Conservation (phyloP, 2,113 vertebrate species). For the Murina feae region DNA sequence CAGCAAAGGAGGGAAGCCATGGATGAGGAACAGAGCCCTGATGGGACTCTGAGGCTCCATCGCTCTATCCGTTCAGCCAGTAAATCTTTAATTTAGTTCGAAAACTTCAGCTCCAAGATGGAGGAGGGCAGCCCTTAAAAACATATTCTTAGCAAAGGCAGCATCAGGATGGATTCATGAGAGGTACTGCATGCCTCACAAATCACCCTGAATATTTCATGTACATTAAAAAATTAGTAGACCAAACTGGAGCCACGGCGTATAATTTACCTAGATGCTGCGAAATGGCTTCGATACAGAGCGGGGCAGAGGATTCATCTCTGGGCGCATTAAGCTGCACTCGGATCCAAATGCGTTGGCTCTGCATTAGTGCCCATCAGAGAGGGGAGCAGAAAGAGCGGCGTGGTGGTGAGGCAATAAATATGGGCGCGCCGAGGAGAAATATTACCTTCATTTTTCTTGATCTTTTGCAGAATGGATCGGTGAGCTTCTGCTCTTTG, state of each 20-base stretch:
- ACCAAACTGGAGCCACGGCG: conserved; percentile 39
- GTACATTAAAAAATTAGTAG: conserved; percentile 75
- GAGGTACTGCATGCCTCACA: conserved; percentile 53
- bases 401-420: not conserved
- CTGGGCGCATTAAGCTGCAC: conserved; percentile 34
- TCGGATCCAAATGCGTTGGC: conserved; percentile 17
- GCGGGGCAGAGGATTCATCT: conserved; percentile 52
- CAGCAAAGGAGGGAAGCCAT: not conserved
- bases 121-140: not conserved
- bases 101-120: conserved; percentile 1
- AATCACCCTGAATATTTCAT: conserved; percentile 67
- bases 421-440: not conserved
- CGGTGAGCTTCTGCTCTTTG: not conserved
- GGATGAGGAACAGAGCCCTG: not conserved
- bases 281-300: conserved; percentile 46
- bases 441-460: conserved; percentile 43
- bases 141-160: conserved; percentile 48
- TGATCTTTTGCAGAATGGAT: not conserved
- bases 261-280: conserved; percentile 62
- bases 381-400: not conserved
- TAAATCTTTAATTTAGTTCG: conserved; percentile 35
- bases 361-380: not conserved
- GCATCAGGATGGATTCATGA: conserved; percentile 59
- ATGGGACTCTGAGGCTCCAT: not conserved
- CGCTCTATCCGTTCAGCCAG: not conserved